Evolutionary conservation across 2,888 invertebrate species (phyloP).

Genomic region (Schizotus pectinicornis): DNA sequence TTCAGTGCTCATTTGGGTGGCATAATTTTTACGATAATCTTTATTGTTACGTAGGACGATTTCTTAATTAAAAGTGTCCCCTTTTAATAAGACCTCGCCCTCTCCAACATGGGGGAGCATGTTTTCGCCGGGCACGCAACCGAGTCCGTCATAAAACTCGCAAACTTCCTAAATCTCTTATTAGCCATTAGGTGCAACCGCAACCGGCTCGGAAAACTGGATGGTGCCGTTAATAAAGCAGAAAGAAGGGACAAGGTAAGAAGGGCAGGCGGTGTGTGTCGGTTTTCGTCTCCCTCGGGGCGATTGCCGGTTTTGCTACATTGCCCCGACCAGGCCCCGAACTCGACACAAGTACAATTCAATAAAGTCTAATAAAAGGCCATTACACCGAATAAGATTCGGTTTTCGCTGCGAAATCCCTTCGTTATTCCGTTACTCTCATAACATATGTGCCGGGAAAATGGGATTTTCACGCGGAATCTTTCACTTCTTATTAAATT

Average conservation of each 20-base stretch:
- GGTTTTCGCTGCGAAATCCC: constrained; percentile 22
- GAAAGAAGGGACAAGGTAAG: constrained; percentile 15
- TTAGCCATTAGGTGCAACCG: constrained; percentile 34
- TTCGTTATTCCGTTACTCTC: constrained; percentile 13
- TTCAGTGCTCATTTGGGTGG: no score
- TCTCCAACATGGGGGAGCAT: no score
- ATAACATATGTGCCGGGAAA: constrained; percentile 15
- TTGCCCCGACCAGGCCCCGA: not conserved
- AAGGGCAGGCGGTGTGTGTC: constrained; percentile 11
- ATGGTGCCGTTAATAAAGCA: constrained; percentile 23
- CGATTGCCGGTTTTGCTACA: constrained; percentile 23
- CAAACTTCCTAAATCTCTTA: constrained; percentile 33
- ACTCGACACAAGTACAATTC: constrained; percentile 33
- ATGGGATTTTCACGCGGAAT: constrained; percentile 13
- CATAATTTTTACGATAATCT: no score
- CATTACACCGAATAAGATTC: constrained; percentile 27
- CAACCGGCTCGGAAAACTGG: constrained; percentile 22
- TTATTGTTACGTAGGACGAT: no score
- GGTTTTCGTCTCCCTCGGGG: constrained; percentile 26
- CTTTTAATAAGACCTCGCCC: no score
- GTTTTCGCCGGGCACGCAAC: no score
- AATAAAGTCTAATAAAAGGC: constrained; percentile 33
- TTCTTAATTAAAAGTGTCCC: no score
- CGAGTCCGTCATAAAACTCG: constrained; percentile 25
- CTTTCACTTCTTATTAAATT: constrained; percentile 16